Percentiles rank a stretch among this genome's conserved stretches.
phyloP scores from a whole-genome alignment of 2,113 vertebrate species.

The Melanocharis versteri region DNA sequence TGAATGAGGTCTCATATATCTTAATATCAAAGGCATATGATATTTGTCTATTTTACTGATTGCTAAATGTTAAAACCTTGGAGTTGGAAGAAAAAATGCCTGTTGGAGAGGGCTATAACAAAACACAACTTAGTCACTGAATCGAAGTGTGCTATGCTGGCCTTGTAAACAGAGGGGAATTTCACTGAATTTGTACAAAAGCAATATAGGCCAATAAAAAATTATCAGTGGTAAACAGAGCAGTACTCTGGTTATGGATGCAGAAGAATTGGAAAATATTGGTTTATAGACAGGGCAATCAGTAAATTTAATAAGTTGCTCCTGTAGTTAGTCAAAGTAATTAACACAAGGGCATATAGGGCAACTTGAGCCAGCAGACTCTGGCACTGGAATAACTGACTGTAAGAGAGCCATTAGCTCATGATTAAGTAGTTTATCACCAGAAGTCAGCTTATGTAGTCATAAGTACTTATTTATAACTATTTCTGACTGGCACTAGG shows the following conservation, averaged over 20 bases:
- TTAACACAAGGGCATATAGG: constrained; percentile 68
- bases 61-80: not conserved
- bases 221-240: not conserved
- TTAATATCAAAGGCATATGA: not conserved
- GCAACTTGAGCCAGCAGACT: constrained; percentile 14
- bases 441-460: constrained; percentile 13
- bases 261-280: constrained; percentile 29
- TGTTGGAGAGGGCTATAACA: not conserved
- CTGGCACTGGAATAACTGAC: constrained; percentile 36
- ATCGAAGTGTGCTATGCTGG: not conserved
- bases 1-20: not conserved
- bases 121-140: not conserved
- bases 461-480: constrained; percentile 38
- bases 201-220: not conserved
- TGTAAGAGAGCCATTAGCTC: constrained; percentile 53
- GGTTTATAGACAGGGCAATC: constrained; percentile 61
- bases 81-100: not conserved
- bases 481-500: not conserved
- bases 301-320: constrained; percentile 73
- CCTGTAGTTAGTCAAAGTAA: constrained; percentile 74
- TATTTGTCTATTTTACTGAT: not conserved
- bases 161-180: not conserved
- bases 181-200: not conserved
- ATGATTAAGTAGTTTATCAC: constrained; percentile 66
- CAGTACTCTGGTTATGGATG: not conserved